Conservation (phyloP, 1,140 invertebrate species). For the Nasonia vitripennis region DNA sequence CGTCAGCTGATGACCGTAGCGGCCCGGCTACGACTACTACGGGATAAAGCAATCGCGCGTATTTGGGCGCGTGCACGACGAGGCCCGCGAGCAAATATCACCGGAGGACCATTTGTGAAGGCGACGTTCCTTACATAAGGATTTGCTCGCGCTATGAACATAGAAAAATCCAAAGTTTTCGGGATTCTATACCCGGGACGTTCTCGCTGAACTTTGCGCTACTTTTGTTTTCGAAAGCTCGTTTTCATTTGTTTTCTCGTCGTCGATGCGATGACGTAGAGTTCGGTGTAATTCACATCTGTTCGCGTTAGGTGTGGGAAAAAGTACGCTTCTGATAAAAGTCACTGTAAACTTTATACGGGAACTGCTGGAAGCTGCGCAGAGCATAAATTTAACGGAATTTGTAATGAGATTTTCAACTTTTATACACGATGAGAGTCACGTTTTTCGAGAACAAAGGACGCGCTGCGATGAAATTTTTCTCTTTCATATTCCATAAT, state of each 20-base stretch:
- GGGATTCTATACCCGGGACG: not conserved
- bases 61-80: not conserved
- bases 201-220: not conserved
- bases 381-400: no score
- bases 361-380: no score
- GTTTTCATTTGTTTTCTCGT: not conserved
- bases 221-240: not conserved
- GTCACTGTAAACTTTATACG: no score
- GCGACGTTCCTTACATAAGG: conserved; percentile 8
- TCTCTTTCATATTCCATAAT: no score
- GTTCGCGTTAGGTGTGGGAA: not conserved
- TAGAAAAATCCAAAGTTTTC: not conserved
- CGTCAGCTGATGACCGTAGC: conserved; percentile 49
- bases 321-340: not conserved
- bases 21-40: not conserved
- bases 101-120: conserved; percentile 36
- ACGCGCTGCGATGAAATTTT: no score
- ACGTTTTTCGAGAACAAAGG: not conserved
- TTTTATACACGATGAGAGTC: not conserved
- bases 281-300: not conserved
- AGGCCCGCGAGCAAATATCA: conserved; percentile 20
- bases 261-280: not conserved
- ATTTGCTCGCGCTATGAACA: not conserved
- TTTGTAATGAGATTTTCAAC: no score
- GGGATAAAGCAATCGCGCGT: conserved; percentile 17